Evolutionary conservation across 2,113 vertebrate species (phyloP), one percentile per base, ranked within the genome.

Genomic region (Uria lomvia): DNA sequence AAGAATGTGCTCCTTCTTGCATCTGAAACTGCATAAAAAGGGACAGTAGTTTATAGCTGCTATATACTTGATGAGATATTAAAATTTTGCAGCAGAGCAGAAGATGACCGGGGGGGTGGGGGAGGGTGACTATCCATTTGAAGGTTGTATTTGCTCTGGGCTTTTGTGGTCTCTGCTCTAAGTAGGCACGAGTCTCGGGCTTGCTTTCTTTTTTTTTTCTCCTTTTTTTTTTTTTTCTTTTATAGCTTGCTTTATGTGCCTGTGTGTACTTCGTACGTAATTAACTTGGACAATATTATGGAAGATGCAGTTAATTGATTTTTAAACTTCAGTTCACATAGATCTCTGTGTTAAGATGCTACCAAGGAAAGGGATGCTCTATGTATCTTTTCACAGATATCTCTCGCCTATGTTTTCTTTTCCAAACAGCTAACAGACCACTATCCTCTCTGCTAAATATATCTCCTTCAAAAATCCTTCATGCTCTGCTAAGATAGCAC

Each of bases 11-110:
- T 97, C 34, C 88, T 97, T 97, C 92, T 95, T 97, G 89, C 77
- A 82, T 96, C 97, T 94, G 90, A 97, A 97, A 94, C 83, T 83
- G 90, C 70, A 92, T 96, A 95, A 94, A 97, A 97, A 97, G 11
- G 53, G 58, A 88, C 26, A 56, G 73, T 90, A 68, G 79, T 98
- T 98, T 97, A 97, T 97, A 78, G 86, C 74, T 94, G 75, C 83
- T 90, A 73, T 97, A 95, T 96, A 96, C 38, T 95, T 96, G 75
- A 97, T 95, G 84, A 95, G 86, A 92, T 94, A 95, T 85, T 98
- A 98, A 96, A 98, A 94, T 96, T 97, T 97, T 93, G 60, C 32
- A 60, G 76, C 47, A 34, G 12, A 94, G 56, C 43, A 94, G 79
- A 90, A 96, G 20, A 84, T 91, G 29, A 59, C 43, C 13, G 2